Percentiles rank a stretch among this genome's conserved stretches.
Evolutionary conservation across 2,797 vertebrate species (phyloP).

Genomic region (Hydrolagus colliei): DNA sequence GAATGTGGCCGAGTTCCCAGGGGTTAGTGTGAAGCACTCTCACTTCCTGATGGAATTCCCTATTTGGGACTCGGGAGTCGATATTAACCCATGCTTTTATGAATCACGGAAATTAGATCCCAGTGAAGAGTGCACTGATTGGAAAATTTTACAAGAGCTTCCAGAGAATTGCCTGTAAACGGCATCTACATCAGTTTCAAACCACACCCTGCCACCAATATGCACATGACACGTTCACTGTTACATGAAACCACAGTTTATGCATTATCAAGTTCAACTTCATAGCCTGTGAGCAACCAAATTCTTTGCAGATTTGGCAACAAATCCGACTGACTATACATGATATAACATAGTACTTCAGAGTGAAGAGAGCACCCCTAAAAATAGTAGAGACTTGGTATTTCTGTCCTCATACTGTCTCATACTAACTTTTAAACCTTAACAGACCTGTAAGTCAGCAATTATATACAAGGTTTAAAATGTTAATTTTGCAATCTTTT

Average conservation of each 20-base stretch:
- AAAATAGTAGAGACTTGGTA: background rate
- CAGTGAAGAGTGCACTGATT: too few relatives aligned
- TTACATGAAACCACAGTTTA: background rate
- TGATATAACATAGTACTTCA: background rate
- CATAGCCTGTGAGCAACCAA: background rate
- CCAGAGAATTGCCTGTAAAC: background rate
- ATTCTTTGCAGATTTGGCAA: background rate
- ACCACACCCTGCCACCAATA: background rate
- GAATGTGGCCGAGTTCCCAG: too few relatives aligned
- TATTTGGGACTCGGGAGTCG: too few relatives aligned
- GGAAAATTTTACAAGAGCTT: background rate
- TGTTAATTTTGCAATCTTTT: background rate
- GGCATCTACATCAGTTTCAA: background rate
- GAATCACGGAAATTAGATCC: too few relatives aligned
- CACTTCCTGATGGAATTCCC: too few relatives aligned
- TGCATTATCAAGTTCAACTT: background rate
- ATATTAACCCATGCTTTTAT: too few relatives aligned
- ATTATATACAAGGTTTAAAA: background rate
- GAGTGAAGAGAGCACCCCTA: background rate
- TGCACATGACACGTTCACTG: background rate
- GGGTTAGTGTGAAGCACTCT: too few relatives aligned
- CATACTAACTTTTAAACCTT: background rate
- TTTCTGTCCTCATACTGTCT: background rate
- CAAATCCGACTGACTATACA: background rate
- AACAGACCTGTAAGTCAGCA: background rate